These are phyloP conservation scores for Brachyptera risi DNA, from an alignment of 2,888 invertebrate species.

Conservation along the genomic window DNA sequence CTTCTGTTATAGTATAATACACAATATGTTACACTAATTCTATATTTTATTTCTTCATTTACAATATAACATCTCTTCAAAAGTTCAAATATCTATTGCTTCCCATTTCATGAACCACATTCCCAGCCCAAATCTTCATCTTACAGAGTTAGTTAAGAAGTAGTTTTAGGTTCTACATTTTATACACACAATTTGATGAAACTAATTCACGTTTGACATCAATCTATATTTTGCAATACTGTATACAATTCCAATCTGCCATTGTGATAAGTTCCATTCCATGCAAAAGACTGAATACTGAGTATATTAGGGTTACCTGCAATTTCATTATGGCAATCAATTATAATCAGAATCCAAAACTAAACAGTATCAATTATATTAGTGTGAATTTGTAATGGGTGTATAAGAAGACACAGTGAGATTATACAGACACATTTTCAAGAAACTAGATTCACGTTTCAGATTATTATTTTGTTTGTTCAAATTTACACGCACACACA, in stretches of 20 bases:
- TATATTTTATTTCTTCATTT: constrained; percentile 19
- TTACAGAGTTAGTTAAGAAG: constrained; percentile 5
- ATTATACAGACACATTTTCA: neutral
- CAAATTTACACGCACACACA: neutral
- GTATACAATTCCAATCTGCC: neutral
- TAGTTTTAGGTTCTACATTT: neutral
- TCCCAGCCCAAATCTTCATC: constrained; percentile 5
- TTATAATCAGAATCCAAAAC: neutral
- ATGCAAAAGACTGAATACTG: constrained; percentile 16
- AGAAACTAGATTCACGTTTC: neutral
- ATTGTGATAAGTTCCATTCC: neutral
- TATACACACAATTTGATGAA: constrained; percentile 8
- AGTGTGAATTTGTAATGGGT: constrained; percentile 1
- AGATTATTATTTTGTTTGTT: neutral
- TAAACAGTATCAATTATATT: neutral
- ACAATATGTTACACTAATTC: constrained; percentile 12
- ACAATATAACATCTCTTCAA: constrained; percentile 21
- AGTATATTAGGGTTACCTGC: constrained; percentile 17
- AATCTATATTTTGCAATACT: neutral
- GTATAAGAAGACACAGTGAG: neutral
- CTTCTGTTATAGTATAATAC: constrained; percentile 10
- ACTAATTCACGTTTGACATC: constrained; percentile 1
- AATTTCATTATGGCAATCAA: neutral
- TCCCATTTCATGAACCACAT: constrained; percentile 5
- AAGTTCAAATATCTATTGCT: constrained; percentile 20